Base-by-base conservation (phyloP, 2,113 vertebrate species). In the Falco punctatus region DNA sequence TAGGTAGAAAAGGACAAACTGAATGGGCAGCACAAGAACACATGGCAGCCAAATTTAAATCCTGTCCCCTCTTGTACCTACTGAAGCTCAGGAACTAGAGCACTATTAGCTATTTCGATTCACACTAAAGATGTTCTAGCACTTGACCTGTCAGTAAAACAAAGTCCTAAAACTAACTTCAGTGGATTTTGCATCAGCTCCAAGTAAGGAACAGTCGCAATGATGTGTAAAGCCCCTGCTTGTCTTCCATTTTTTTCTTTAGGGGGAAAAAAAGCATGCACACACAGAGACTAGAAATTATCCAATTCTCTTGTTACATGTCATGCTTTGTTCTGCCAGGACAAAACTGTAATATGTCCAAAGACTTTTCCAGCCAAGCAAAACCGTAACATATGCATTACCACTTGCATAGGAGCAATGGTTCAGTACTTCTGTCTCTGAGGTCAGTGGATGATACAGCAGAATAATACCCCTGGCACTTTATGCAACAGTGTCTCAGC, bases 401-500 rank as follows among this genome's bases (percentile, higher is more conserved):
- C 66, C 44, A 66, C n/a, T 94, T 71, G 42, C 44, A 44, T 0
- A 15, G 83, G 38, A 91, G 80, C 81, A 78, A 52, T 81, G 69
- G 77, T 86, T 94, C 59, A 89, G 61, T 55, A 57, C 59, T 92
- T 30, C 23, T 24, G 26, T 23, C 77, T 91, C 61, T 97, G 95
- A 96, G 93, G 94, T 96, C 94, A 95, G 81, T 44, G 49, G 83
- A 95, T 97, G 86, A 95, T 61, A 40, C 61, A 96, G 96, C 94
- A 95, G 73, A 92, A 64, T 91, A 91, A 75, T 30, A 96, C 55
- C 59, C 51, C 42, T 74, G 83, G 77, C 0, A 2, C n/a, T 92
- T 96, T 93, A 32, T 95, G 93, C 78, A 96, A 89, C 57, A 82
- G 49, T 26, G 87, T 90, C 81, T 94, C 84, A 69, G 92, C 44